These are phyloP conservation scores for Hetaerina titia DNA, from an alignment of 2,888 invertebrate species.

Conservation along the genomic window DNA sequence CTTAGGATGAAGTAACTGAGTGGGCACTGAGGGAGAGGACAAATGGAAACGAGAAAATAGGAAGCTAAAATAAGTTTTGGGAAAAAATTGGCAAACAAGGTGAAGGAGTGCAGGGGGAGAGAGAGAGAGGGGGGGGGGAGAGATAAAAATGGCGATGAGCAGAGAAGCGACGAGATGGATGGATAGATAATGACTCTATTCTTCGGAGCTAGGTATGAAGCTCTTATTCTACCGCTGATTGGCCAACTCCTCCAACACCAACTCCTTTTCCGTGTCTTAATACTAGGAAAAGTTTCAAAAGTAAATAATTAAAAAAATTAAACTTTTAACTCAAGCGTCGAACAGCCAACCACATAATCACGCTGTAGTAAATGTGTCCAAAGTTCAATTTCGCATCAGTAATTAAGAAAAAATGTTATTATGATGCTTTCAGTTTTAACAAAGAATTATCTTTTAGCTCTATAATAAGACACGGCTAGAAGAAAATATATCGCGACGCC, in stretches of 20 bases:
- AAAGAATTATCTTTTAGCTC: too few relatives aligned
- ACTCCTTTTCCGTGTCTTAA: not conserved
- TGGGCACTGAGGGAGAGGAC: not conserved
- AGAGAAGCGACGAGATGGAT: not conserved
- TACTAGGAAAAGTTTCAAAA: not conserved
- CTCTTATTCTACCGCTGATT: not conserved
- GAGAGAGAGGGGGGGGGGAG: not conserved
- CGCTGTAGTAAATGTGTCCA: too few relatives aligned
- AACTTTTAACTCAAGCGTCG: too few relatives aligned
- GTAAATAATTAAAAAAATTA: not conserved
- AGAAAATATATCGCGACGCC: too few relatives aligned
- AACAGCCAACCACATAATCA: too few relatives aligned
- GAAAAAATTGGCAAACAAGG: too few relatives aligned
- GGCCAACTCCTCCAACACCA: not conserved
- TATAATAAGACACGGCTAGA: too few relatives aligned
- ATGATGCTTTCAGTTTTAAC: too few relatives aligned
- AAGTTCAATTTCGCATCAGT: too few relatives aligned
- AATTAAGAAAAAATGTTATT: too few relatives aligned
- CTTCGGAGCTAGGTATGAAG: not conserved
- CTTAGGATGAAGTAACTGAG: too few relatives aligned
- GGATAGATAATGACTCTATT: not conserved
- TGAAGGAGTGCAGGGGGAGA: not conserved
- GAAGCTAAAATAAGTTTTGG: too few relatives aligned
- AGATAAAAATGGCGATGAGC: not conserved
- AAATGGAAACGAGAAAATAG: not conserved